Evolutionary conservation across 1,140 invertebrate species (phyloP).

Genomic region (Chironomus tepperi): DNA sequence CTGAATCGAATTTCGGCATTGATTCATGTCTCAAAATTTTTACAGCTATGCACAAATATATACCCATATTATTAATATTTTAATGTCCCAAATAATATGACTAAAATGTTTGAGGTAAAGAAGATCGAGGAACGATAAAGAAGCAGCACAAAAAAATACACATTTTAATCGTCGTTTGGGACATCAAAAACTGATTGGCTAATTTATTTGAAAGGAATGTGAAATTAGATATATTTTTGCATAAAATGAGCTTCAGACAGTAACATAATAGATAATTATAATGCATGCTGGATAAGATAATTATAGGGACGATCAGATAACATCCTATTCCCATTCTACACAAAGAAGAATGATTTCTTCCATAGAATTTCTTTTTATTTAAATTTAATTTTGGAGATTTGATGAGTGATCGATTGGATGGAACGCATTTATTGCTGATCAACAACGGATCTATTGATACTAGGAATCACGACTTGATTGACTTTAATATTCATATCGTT

Average conservation of each 20-base stretch:
- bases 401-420: no score
- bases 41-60: background rate
- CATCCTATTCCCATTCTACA: background rate
- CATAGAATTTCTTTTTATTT: background rate
- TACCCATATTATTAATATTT: background rate
- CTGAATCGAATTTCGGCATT: background rate
- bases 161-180: constrained; percentile 5
- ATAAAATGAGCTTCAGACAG: constrained; percentile 4
- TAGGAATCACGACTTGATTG: no score
- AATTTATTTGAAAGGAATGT: background rate
- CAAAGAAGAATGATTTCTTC: background rate
- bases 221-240: constrained; percentile 9
- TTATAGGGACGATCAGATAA: constrained; percentile 9
- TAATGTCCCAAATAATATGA: no score
- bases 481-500: no score
- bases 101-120: no score
- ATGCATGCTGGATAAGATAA: constrained; percentile 8
- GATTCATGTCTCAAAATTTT: background rate
- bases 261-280: constrained; percentile 10
- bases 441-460: no score
- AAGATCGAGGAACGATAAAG: background rate
- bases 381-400: background rate
- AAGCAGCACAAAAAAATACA: background rate
- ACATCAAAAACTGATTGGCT: constrained; percentile 6
- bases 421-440: no score